Evolutionary conservation across 2,888 invertebrate species (phyloP).

Genomic region (Disparrhopalites patrizii): DNA sequence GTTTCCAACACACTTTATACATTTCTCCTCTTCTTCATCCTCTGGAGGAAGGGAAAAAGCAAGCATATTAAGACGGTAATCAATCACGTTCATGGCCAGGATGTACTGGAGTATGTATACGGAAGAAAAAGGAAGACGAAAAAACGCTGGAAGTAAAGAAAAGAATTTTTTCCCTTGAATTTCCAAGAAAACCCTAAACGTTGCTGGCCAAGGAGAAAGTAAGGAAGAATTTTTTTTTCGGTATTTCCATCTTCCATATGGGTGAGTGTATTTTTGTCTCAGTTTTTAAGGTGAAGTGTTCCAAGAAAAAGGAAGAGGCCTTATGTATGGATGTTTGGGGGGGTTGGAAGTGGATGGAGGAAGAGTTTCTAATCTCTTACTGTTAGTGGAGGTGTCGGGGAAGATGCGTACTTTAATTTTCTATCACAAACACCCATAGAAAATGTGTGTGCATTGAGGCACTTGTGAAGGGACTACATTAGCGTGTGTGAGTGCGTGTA

Average conservation of each 20-base stretch:
- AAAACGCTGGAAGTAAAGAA: neutral
- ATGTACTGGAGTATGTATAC: neutral
- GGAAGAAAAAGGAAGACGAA: neutral
- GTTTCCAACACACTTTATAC: constrained; percentile 9
- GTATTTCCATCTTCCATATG: neutral
- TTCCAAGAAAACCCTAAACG: neutral
- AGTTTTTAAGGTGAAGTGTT: neutral
- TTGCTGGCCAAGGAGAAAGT: neutral
- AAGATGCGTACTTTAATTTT: constrained; percentile 19
- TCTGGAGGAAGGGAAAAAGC: too few relatives aligned
- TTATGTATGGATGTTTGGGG: neutral
- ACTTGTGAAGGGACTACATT: constrained; percentile 5
- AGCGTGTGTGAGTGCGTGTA: too few relatives aligned
- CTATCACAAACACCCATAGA: too few relatives aligned
- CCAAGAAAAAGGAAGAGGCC: neutral
- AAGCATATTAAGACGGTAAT: constrained; percentile 19
- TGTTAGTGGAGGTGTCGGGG: constrained; percentile 5
- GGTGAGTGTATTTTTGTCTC: neutral
- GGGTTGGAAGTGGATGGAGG: neutral
- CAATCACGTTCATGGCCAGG: constrained; percentile 23
- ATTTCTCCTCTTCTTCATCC: too few relatives aligned
- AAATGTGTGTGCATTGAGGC: constrained; percentile 3
- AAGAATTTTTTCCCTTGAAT: neutral
- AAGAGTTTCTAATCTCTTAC: constrained; percentile 11
- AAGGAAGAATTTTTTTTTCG: neutral